Conservation (phyloP, 2,113 vertebrate genomes). For the Nibea coibor region DNA sequence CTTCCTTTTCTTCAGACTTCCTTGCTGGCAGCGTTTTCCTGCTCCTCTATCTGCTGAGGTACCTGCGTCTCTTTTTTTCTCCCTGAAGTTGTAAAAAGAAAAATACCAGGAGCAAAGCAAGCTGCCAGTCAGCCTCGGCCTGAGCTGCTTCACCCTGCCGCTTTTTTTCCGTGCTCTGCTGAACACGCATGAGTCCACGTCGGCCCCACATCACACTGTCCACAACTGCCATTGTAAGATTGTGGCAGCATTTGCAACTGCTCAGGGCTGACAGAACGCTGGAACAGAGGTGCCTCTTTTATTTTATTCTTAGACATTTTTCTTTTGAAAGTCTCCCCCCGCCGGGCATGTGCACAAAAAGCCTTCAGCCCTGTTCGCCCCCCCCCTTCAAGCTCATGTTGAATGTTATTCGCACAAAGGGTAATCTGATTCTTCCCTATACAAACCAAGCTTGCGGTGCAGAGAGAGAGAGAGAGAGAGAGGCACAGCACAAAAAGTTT, state of each 20-base stretch:
- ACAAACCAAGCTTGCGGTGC: neutral
- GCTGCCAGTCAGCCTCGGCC: constrained; percentile 23
- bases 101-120: constrained; percentile 22
- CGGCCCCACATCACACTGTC: neutral
- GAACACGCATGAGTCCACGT: constrained; percentile 5
- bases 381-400: neutral
- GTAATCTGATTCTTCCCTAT: neutral
- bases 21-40: neutral
- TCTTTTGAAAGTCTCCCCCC: neutral
- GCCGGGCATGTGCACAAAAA: neutral
- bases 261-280: neutral
- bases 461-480: neutral
- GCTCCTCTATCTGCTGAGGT: neutral
- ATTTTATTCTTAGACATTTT: neutral
- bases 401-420: neutral
- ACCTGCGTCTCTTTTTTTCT: neutral
- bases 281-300: neutral
- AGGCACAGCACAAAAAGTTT: neutral
- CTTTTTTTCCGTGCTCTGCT: constrained; percentile 23
- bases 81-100: constrained; percentile 10
- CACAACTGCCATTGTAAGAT: constrained; percentile 10
- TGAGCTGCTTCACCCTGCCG: constrained; percentile 17
- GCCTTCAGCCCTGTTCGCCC: fast-evolving
- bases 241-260: neutral
- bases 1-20: neutral